Percentiles rank a stretch among this genome's conserved stretches.
Evolutionary conservation across 2,797 vertebrate genomes (phyloP).

Genomic region (Hephaestus fuliginosus): DNA sequence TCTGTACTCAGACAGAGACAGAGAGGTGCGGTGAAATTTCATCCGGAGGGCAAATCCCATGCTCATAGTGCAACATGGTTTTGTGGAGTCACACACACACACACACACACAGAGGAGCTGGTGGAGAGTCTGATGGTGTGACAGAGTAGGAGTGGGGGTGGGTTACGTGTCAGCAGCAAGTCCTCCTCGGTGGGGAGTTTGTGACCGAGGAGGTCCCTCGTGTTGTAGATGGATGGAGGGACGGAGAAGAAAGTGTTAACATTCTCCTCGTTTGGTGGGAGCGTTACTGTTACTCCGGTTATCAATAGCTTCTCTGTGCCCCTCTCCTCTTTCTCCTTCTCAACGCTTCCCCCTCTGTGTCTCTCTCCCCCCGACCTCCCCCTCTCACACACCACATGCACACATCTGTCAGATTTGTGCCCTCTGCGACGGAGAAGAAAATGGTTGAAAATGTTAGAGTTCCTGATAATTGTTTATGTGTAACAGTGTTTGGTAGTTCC

Average conservation of each 20-base stretch:
- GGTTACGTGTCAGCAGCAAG: constrained; percentile 60
- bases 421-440: constrained; percentile 32
- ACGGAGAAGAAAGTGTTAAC: constrained; percentile 64
- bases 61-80: constrained; percentile 47
- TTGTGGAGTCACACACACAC: constrained; percentile 43
- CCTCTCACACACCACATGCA: constrained; percentile 4
- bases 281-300: constrained; percentile 66
- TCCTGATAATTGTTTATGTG: constrained; percentile 30
- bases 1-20: constrained; percentile 12
- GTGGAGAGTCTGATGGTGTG: constrained; percentile 50
- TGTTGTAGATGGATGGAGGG: constrained; percentile 6
- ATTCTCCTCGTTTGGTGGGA: constrained; percentile 64
- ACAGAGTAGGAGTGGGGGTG: constrained; percentile 11
- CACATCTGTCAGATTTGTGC: constrained; percentile 39
- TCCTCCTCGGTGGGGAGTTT: constrained; percentile 39
- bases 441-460: constrained; percentile 39
- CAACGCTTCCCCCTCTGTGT: constrained; percentile 49
- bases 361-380: constrained; percentile 21
- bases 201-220: constrained; percentile 25
- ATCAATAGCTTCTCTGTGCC: constrained; percentile 81
- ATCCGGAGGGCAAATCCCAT: constrained; percentile 58
- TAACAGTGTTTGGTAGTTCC: neutral
- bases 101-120: constrained; percentile 32
- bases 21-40: constrained; percentile 35
- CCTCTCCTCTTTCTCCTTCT: constrained; percentile 50